Conservation (phyloP, 2,888 invertebrate species). For the Erannis defoliaria region DNA sequence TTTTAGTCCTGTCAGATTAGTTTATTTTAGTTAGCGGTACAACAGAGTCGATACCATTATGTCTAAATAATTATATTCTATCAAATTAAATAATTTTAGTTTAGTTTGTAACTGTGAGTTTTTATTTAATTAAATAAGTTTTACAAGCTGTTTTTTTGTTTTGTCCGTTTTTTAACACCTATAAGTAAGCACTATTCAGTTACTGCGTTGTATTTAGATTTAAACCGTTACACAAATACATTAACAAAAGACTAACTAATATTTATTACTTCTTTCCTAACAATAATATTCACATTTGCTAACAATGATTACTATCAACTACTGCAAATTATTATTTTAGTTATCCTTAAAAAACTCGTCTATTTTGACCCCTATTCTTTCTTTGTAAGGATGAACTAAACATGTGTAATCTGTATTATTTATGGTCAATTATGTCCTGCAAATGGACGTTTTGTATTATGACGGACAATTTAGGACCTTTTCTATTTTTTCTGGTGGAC, state of each 20-base stretch:
- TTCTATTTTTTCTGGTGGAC: conserved; percentile 59
- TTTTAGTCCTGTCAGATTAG: no score
- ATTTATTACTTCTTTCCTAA: not conserved
- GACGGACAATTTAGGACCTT: conserved; percentile 64
- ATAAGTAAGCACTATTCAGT: not conserved
- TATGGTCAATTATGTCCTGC: conserved; percentile 83
- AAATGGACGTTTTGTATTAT: conserved; percentile 69
- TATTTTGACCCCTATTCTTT: conserved; percentile 54
- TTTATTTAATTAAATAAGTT: no score
- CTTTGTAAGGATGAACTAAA: conserved; percentile 67
- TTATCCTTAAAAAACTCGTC: conserved; percentile 35
- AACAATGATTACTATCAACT: conserved; percentile 45
- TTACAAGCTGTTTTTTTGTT: no score
- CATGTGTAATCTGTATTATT: conserved; percentile 81
- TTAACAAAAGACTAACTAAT: not conserved
- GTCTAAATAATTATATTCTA: no score
- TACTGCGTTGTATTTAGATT: no score
- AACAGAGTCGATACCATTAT: no score
- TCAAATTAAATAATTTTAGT: no score
- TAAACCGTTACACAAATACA: not conserved
- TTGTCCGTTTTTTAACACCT: no score
- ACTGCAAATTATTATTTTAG: conserved; percentile 48
- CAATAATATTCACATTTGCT: conserved; percentile 31
- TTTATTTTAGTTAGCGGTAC: no score
- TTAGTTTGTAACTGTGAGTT: no score